Evolutionary conservation across 2,888 invertebrate species (phyloP).

Genomic region (Campaea margaritaria): DNA sequence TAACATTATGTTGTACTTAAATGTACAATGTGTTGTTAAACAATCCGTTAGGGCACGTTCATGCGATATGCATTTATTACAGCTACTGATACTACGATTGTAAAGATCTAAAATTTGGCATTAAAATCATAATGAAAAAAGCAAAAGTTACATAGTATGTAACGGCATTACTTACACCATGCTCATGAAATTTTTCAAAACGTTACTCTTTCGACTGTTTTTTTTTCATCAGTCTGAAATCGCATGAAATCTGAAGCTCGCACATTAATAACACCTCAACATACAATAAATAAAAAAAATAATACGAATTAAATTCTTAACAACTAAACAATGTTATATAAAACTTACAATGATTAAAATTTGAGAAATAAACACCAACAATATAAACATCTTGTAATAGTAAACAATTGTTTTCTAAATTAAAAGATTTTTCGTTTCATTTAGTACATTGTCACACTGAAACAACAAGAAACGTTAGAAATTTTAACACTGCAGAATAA

Average conservation of each 20-base stretch:
- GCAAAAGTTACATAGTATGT: background rate
- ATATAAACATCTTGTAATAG: constrained; percentile 36
- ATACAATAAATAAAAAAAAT: constrained; percentile 42
- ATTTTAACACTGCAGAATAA: constrained; percentile 3
- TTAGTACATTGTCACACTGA: constrained; percentile 21
- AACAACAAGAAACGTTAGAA: constrained; percentile 12
- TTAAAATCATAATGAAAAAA: constrained; percentile 53
- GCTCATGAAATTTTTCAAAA: background rate
- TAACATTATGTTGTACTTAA: constrained; percentile 34
- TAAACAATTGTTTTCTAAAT: constrained; percentile 31
- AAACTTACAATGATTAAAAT: constrained; percentile 41
- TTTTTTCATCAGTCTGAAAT: constrained; percentile 32
- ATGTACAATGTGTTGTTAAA: too few relatives aligned
- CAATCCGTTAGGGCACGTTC: constrained; percentile 30
- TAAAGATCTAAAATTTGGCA: constrained; percentile 66
- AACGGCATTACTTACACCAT: constrained; percentile 1
- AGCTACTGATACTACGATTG: constrained; percentile 25
- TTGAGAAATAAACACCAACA: constrained; percentile 49
- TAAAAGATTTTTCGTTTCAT: constrained; percentile 22
- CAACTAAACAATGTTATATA: constrained; percentile 44
- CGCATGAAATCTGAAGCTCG: constrained; percentile 18
- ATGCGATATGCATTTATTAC: constrained; percentile 38
- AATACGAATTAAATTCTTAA: constrained; percentile 47
- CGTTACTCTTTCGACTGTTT: constrained; percentile 6
- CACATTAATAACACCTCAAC: constrained; percentile 18